These are phyloP conservation scores for Limenitis arthemis DNA, from an alignment of 2,888 invertebrate genomes.

Conservation along the genomic window DNA sequence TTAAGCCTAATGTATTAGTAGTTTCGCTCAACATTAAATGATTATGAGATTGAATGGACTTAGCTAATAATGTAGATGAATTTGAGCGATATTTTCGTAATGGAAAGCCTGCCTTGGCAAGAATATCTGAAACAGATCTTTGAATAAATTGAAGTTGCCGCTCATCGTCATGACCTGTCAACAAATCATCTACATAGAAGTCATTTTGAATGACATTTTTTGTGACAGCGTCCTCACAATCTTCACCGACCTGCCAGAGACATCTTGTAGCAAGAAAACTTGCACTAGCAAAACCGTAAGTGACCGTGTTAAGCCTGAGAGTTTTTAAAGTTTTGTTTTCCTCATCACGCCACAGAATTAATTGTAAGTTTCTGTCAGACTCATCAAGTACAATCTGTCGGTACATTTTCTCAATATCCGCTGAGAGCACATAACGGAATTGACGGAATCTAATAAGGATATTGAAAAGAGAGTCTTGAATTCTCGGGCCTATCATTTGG, in stretches of 20 bases:
- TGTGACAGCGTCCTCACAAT: slow-evolving; percentile 8
- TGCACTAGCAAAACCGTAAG: slow-evolving; percentile 24
- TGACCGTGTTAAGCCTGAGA: slow-evolving; percentile 18
- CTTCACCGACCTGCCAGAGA: slow-evolving; percentile 21
- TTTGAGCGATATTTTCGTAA: too few species aligned
- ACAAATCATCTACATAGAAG: slow-evolving; percentile 2
- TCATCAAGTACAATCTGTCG: slow-evolving; percentile 14
- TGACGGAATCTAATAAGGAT: slow-evolving; percentile 17
- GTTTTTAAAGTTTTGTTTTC: slow-evolving; percentile 15
- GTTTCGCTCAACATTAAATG: background rate
- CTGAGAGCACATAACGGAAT: slow-evolving; percentile 19
- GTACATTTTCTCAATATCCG: slow-evolving; percentile 24
- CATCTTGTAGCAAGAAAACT: slow-evolving; percentile 22
- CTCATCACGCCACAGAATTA: slow-evolving; percentile 22
- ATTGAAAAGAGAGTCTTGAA: slow-evolving; percentile 21
- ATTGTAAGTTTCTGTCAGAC: slow-evolving; percentile 12
- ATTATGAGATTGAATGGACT: too few species aligned
- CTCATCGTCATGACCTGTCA: slow-evolving; percentile 1
- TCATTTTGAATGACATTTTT: slow-evolving; percentile 1
- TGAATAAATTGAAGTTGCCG: background rate
- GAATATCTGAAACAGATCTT: background rate
- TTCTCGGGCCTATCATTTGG: slow-evolving; percentile 17
- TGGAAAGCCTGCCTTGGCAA: background rate
- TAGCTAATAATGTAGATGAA: too few species aligned
- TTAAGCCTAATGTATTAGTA: slow-evolving; percentile 14